Percentiles rank a stretch among this genome's conserved stretches.
phyloP scores from a whole-genome alignment of 2,113 vertebrate species.

The Platysternon megacephalum region DNA sequence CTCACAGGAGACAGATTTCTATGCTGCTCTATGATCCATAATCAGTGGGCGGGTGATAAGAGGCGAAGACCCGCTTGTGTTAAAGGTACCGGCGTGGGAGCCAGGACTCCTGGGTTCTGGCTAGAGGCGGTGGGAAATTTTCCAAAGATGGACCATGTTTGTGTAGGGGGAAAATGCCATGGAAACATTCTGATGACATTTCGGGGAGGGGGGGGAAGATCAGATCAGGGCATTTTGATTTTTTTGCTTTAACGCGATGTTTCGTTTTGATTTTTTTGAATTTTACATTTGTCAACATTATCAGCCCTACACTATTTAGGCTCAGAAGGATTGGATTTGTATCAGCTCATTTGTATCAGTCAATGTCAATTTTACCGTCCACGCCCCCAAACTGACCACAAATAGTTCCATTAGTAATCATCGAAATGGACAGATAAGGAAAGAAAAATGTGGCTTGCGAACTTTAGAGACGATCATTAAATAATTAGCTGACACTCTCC shows the following conservation, averaged over 20 bases:
- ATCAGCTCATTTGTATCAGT: neutral
- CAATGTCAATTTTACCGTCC: neutral
- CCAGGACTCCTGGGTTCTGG: neutral
- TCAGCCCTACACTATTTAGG: neutral
- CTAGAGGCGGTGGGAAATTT: neutral
- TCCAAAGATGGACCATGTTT: neutral
- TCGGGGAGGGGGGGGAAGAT: too few relatives aligned
- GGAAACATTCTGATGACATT: neutral
- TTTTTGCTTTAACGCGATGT: neutral
- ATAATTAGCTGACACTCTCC: neutral
- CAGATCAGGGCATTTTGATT: neutral
- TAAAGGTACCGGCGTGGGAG: neutral
- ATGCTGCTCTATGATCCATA: too few relatives aligned
- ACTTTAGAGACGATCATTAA: neutral
- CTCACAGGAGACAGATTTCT: neutral
- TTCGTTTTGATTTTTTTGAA: neutral
- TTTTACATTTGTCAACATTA: neutral
- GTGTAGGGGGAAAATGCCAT: neutral
- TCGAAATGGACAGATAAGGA: neutral
- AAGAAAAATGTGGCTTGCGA: neutral
- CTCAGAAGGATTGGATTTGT: neutral
- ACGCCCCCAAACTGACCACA: neutral
- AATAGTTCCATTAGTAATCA: neutral
- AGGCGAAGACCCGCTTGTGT: neutral
- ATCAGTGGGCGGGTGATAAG: neutral